Conservation (phyloP, 1,140 invertebrate genomes). For the Wiebesia pumilae region DNA sequence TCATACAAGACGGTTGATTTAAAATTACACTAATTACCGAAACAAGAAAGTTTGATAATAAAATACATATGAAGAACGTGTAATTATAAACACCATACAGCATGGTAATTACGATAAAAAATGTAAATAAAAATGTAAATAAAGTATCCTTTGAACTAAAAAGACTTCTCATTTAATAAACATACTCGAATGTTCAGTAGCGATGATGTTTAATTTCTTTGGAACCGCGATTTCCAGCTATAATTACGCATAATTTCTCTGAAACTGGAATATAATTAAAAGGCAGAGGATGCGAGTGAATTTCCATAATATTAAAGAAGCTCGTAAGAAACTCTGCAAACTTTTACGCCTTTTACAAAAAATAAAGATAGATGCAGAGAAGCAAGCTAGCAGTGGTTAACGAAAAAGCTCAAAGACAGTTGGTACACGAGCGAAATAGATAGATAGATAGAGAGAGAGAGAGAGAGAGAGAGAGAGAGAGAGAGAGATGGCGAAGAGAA, state of each 20-base stretch:
- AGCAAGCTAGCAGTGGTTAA: not conserved
- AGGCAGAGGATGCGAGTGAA: conserved; percentile 20
- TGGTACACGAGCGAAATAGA: too few relatives aligned
- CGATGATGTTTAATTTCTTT: conserved; percentile 35
- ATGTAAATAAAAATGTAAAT: not conserved
- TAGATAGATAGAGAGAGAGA: not conserved
- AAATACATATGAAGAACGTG: not conserved
- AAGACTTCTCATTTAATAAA: conserved; percentile 35
- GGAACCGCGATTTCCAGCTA: conserved; percentile 33
- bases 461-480: too few relatives aligned
- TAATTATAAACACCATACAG: not conserved
- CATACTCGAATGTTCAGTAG: conserved; percentile 33
- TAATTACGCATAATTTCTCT: conserved; percentile 46
- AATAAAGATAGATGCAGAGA: not conserved
- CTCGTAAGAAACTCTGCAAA: conserved; percentile 38
- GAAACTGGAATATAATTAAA: conserved; percentile 44
- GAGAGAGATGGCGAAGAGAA: conserved; percentile 10
- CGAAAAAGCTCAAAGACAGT: conserved; percentile 35
- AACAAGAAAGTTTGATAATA: not conserved
- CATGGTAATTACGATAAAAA: conserved; percentile 3
- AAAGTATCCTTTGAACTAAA: not conserved
- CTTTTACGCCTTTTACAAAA: conserved; percentile 30
- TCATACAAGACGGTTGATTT: not conserved
- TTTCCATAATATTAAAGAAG: conserved; percentile 46
- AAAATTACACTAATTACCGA: not conserved